phyloP scores from a whole-genome alignment of 2,797 vertebrate genomes.

The Brotula barbata region DNA sequence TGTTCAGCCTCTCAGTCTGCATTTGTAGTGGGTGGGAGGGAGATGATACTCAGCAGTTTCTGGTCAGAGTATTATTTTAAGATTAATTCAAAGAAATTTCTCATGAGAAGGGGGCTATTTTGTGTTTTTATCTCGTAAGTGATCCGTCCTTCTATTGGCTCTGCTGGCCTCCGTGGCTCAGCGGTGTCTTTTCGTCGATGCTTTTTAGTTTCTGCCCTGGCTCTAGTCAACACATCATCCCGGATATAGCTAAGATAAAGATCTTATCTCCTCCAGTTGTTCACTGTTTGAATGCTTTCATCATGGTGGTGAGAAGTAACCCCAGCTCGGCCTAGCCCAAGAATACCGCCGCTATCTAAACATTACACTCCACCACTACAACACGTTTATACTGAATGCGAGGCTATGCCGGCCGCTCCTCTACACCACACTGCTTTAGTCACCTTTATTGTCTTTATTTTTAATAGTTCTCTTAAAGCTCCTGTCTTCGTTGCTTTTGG shows the following conservation, averaged over 20 bases:
- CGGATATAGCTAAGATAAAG: conserved; percentile 52
- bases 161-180: conserved; percentile 25
- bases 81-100: conserved; percentile 13
- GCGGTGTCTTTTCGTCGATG: conserved; percentile 15
- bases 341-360: conserved; percentile 29
- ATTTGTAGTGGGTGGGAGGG: no score
- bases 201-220: conserved; percentile 39
- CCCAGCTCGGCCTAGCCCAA: conserved; percentile 18
- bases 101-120: conserved; percentile 5
- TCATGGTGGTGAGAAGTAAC: conserved; percentile 41
- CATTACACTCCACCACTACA: conserved; percentile 19
- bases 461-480: conserved; percentile 10
- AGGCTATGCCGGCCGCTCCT: conserved; percentile 3
- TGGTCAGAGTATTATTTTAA: conserved; percentile 27
- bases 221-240: conserved; percentile 47
- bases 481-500: conserved; percentile 6
- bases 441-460: conserved; percentile 28
- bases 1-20: no score
- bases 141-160: conserved; percentile 8
- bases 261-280: conserved; percentile 60
- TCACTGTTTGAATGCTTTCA: conserved; percentile 50
- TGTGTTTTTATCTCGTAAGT: conserved; percentile 30
- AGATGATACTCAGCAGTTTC: no score
- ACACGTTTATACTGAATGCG: neutral
- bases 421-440: conserved; percentile 7